Conservation (phyloP, 2,888 invertebrate genomes). For the Mimachlamys varia region DNA sequence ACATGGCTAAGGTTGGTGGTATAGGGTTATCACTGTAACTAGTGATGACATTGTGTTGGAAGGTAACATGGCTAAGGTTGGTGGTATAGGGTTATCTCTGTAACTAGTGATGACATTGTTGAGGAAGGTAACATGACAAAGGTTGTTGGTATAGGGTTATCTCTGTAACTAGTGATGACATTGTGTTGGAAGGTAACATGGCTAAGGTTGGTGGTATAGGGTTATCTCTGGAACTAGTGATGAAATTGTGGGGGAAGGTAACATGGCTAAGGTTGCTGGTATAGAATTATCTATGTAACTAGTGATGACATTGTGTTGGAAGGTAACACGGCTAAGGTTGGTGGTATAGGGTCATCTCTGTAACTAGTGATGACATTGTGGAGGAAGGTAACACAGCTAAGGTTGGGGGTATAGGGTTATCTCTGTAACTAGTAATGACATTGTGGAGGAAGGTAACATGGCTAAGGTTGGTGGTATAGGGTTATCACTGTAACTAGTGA, state of each 20-base stretch:
- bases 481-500: conserved; percentile 41
- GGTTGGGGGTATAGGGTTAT: conserved; percentile 61
- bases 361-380: conserved; percentile 67
- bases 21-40: background rate
- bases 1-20: conserved; percentile 73
- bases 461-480: conserved; percentile 72
- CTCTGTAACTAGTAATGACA: conserved; percentile 51
- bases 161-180: conserved; percentile 51
- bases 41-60: conserved; percentile 70
- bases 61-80: conserved; percentile 77
- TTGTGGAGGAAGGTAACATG: conserved; percentile 74
- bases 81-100: background rate
- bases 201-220: conserved; percentile 72
- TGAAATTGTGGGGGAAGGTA: conserved; percentile 74
- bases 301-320: conserved; percentile 70
- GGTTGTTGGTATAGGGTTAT: conserved; percentile 61
- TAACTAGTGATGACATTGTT: conserved; percentile 67
- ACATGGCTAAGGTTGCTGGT: conserved; percentile 73
- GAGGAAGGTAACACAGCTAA: conserved; percentile 74
- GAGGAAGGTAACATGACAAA: conserved; percentile 74
- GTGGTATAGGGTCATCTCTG: background rate
- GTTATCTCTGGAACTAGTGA: conserved; percentile 41
- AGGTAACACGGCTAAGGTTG: conserved; percentile 77
- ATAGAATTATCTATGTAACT: background rate
- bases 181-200: conserved; percentile 74